Evolutionary conservation across 2,888 invertebrate species (phyloP), one percentile per base, ranked within the genome.

Genomic region (Unio delphinus): DNA sequence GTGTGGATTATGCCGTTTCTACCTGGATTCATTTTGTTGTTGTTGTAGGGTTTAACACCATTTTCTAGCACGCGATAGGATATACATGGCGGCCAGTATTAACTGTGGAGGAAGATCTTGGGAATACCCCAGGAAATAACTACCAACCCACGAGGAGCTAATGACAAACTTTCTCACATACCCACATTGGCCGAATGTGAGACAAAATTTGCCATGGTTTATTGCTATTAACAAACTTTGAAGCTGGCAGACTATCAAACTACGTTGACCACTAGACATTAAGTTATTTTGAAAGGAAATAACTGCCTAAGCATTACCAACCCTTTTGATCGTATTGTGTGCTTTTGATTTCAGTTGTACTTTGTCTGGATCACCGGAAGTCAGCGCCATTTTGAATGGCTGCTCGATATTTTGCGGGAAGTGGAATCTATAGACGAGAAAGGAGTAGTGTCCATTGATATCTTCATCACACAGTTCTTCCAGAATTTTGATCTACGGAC

Each of bases 401-500:
- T 23, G 23, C 23, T 23, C 23, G 23, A 23, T 23, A 23, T 23
- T 23, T 23, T 23, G 23, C 23, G 23, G 76, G 92, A 93, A 69
- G 91, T 93, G 4, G 93, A 93, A 85, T 88, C 89, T 58, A 88
- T 89, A 20, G 93, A 93, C 84, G 83, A 84, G 54, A 90, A 91
- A 63, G 89, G 91, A 67, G 89, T 92, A 55, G 91, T 93, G 8
- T 90, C 91, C 60, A 85, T 84, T 20, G 93, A 93, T 83, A 92
- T 93, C 72, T 93, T 93, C 84, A 92, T 93, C 70, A 93, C 93
- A 0, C 92, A 93, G 83, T 92, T 93, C 86, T 93, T 92, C 83
- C 91, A 93, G 80, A 93, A 93, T 85, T 93, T 92, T 86, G 93
- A 93, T 86, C 87, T 93, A 54, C 88, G 93, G 62, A 93, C 93